These are phyloP conservation scores for Melanostoma scalare DNA, from an alignment of 2,888 invertebrate genomes.

Conservation along the genomic window DNA sequence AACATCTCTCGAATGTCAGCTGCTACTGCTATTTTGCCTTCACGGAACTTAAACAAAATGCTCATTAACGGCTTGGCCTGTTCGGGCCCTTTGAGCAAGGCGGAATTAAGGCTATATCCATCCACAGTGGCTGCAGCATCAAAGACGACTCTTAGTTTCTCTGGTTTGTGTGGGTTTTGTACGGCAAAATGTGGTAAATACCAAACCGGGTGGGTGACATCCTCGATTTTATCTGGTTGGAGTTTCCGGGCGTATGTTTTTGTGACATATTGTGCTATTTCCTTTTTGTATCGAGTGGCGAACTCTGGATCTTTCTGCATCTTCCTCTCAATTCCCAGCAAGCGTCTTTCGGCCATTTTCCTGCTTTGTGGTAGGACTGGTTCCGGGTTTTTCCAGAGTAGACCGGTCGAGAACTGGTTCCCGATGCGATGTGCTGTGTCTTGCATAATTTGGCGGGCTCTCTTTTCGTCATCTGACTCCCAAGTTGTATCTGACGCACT, in stretches of 20 bases:
- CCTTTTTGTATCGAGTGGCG: constrained; percentile 9
- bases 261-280: constrained; percentile 50
- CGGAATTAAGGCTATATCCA: too few species aligned
- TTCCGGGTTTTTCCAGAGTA: constrained; percentile 48
- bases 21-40: too few species aligned
- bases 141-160: too few species aligned
- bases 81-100: too few species aligned
- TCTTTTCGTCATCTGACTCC: constrained; percentile 38
- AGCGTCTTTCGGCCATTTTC: constrained; percentile 56
- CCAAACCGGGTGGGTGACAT: too few species aligned
- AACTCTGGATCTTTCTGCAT: constrained; percentile 52
- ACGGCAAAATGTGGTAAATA: too few species aligned
- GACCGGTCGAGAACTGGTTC: constrained; percentile 50
- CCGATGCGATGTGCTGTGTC: constrained; percentile 29
- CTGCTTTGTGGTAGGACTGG: constrained; percentile 10
- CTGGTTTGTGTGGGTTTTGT: too few species aligned
- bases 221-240: constrained; percentile 39
- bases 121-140: too few species aligned
- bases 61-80: too few species aligned
- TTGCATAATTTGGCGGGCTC: constrained; percentile 35
- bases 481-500: not conserved
- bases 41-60: too few species aligned
- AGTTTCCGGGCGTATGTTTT: constrained; percentile 69
- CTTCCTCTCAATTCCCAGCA: constrained; percentile 62
- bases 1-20: too few species aligned